Percentiles rank a stretch among this genome's conserved stretches.
phyloP scores from a whole-genome alignment of 1,140 invertebrate genomes.

The Zaprionus kolodkinae region DNA sequence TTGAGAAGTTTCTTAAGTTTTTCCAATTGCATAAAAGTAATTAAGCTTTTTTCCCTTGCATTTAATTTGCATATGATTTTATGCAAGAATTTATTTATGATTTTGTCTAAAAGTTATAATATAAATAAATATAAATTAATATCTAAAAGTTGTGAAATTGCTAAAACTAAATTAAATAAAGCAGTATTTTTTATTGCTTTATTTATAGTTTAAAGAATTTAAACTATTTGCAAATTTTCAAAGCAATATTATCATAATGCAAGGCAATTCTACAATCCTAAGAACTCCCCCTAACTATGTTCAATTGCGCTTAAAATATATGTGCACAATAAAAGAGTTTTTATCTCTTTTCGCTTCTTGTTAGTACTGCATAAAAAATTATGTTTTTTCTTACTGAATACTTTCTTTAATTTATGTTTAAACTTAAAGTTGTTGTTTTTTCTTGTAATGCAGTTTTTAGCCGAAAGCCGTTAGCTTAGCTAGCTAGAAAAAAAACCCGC shows the following conservation, averaged over 20 bases:
- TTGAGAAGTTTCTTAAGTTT: too few relatives aligned
- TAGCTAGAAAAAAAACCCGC: slow-evolving; percentile 17
- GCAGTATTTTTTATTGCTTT: too few relatives aligned
- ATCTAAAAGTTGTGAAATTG: too few relatives aligned
- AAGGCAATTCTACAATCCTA: not conserved
- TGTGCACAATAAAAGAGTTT: not conserved
- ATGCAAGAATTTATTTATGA: too few relatives aligned
- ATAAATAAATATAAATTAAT: too few relatives aligned
- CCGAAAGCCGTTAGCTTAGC: slow-evolving; percentile 12
- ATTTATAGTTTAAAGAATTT: too few relatives aligned
- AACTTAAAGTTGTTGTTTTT: not conserved
- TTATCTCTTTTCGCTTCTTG: not conserved
- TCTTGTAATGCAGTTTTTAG: slow-evolving; percentile 1
- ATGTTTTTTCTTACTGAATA: not conserved
- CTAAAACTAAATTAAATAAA: too few relatives aligned
- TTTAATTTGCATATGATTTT: too few relatives aligned
- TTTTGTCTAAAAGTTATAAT: too few relatives aligned
- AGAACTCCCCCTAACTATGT: not conserved
- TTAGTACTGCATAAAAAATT: not conserved
- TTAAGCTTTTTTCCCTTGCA: too few relatives aligned
- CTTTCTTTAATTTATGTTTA: not conserved
- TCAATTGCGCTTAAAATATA: not conserved
- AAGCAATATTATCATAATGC: not conserved
- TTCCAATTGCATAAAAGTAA: too few relatives aligned
- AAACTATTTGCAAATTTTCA: not conserved